phyloP scores from a whole-genome alignment of 2,888 invertebrate species.

The Osedax frankpressi region DNA sequence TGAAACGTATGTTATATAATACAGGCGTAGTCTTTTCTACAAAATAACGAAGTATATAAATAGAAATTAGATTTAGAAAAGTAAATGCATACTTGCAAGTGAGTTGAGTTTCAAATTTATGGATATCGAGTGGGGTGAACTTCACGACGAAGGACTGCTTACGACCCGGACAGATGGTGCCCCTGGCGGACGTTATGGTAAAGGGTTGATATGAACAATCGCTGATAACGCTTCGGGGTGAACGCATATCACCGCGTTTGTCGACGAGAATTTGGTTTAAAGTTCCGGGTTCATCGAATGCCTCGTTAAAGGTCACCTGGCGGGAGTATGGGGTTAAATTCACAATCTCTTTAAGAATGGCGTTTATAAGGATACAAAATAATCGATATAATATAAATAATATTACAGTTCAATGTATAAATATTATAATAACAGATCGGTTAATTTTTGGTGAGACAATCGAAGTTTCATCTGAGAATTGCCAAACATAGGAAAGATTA shows the following conservation, averaged over 20 bases:
- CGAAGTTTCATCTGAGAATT: not conserved
- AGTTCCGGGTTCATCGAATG: too few relatives aligned
- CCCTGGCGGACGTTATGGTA: slow-evolving; percentile 40
- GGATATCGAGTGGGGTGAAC: slow-evolving; percentile 44
- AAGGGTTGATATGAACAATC: slow-evolving; percentile 40
- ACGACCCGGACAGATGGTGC: slow-evolving; percentile 39
- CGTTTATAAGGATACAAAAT: too few relatives aligned
- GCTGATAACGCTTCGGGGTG: slow-evolving; percentile 30
- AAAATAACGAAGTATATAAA: too few relatives aligned
- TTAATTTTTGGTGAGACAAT: not conserved
- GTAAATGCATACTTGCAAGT: slow-evolving; percentile 41
- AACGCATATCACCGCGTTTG: slow-evolving; percentile 22
- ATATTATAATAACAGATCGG: not conserved
- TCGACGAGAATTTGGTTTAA: not conserved
- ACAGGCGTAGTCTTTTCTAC: too few relatives aligned
- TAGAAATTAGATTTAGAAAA: too few relatives aligned
- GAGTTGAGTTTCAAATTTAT: slow-evolving; percentile 42
- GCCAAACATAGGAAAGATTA: not conserved
- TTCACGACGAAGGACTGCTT: slow-evolving; percentile 35
- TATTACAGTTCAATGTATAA: too few relatives aligned
- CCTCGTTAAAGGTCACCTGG: too few relatives aligned
- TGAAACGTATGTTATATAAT: too few relatives aligned
- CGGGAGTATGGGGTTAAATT: too few relatives aligned
- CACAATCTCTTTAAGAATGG: too few relatives aligned
- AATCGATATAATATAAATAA: too few relatives aligned